phyloP scores from a whole-genome alignment of 2,888 invertebrate species.

The Loripinus fragilis region DNA sequence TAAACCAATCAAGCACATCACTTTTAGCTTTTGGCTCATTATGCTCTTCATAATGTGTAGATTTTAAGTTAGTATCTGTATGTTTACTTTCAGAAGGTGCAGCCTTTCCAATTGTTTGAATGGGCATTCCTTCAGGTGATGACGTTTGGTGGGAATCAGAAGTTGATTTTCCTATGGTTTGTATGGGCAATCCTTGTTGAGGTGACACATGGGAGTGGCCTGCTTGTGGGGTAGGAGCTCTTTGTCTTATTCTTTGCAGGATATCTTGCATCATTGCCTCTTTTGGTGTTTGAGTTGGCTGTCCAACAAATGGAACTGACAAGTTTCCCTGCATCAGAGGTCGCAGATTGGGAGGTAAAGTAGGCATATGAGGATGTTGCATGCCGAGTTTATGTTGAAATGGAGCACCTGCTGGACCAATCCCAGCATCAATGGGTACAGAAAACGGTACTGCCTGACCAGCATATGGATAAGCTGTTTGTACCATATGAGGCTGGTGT shows the following conservation, averaged over 20 bases:
- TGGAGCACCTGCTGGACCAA: not conserved
- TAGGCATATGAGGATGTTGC: not conserved
- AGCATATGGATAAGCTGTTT: no score
- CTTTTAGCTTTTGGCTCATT: not conserved
- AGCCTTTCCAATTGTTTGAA: constrained; percentile 29
- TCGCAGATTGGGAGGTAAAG: not conserved
- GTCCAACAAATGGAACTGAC: constrained; percentile 11
- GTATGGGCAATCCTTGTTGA: constrained; percentile 33
- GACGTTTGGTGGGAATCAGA: not conserved
- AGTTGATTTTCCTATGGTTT: constrained; percentile 18
- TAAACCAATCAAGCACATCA: constrained; percentile 48
- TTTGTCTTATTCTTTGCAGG: not conserved
- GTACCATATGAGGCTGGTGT: not conserved
- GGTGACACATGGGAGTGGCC: not conserved
- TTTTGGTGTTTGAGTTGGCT: not conserved
- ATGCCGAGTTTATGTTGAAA: not conserved
- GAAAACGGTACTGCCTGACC: not conserved
- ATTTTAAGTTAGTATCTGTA: not conserved
- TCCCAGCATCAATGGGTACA: not conserved
- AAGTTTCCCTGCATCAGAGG: not conserved
- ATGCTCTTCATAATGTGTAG: not conserved
- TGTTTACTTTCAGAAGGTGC: not conserved
- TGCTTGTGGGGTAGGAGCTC: not conserved
- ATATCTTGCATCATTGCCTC: constrained; percentile 12
- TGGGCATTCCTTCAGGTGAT: constrained; percentile 21